Evolutionary conservation across 2,113 vertebrate species (phyloP).

Genomic region (Misgurnus anguillicaudatus): DNA sequence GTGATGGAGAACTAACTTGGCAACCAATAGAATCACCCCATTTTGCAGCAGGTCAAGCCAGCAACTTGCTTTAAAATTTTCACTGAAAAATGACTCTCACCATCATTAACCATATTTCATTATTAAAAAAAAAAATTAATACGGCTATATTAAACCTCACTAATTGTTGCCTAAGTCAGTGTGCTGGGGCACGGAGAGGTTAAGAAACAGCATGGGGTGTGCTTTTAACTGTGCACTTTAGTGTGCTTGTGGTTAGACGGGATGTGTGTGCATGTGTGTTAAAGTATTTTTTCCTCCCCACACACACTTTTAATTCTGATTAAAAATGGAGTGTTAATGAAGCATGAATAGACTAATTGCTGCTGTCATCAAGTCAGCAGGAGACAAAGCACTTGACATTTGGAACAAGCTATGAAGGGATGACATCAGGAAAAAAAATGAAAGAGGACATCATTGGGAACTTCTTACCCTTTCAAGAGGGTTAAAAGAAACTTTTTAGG

Average conservation of each 20-base stretch:
- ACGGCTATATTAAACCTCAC: constrained; percentile 33
- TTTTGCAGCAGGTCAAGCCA: not conserved
- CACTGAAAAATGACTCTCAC: constrained; percentile 31
- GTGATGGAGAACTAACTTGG: not conserved
- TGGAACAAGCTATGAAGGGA: constrained; percentile 62
- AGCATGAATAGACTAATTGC: constrained; percentile 68
- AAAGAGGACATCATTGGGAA: constrained; percentile 27
- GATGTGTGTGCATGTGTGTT: constrained; percentile 39
- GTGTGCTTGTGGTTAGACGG: constrained; percentile 13
- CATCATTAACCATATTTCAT: constrained; percentile 43
- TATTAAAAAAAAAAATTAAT: not conserved
- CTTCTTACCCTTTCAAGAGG: constrained; percentile 27
- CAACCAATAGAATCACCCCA: constrained; percentile 17
- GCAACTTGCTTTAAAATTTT: constrained; percentile 37
- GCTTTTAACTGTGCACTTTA: constrained; percentile 48
- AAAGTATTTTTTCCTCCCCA: constrained; percentile 30
- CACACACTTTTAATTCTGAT: constrained; percentile 63
- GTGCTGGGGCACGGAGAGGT: constrained; percentile 48
- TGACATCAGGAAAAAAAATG: constrained; percentile 49
- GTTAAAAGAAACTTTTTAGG: constrained; percentile 38
- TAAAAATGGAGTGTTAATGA: constrained; percentile 66
- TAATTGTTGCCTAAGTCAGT: constrained; percentile 53
- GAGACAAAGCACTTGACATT: constrained; percentile 69
- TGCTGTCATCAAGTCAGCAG: constrained; percentile 64
- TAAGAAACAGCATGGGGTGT: constrained; percentile 60